Base-by-base conservation (phyloP, 2,888 invertebrate genomes). In the Oligia strigilis region DNA sequence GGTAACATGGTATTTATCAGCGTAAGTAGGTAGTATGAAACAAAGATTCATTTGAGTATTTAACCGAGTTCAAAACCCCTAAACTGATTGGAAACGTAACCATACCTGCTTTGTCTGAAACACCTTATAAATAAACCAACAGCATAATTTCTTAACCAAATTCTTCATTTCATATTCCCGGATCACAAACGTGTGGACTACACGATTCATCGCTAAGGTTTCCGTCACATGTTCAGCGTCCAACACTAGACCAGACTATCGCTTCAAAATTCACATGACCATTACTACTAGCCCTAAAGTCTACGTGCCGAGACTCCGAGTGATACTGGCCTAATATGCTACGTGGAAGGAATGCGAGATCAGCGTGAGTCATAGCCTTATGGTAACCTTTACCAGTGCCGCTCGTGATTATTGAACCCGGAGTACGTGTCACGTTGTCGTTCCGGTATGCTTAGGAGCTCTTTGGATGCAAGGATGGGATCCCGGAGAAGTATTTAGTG, bases 321-420 rank as follows among this genome's bases (percentile, higher is more conserved):
- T 65, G 49, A 73, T 52, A 79, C 69, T 75, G 64, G 65, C 60
- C 80, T 80, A 87, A 86, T 87, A 83, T 71, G 67, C 73, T 85
- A 87, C 85, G 85, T 87, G 88, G 74, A 65, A 80, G 43, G 81
- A 81, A 81, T 88, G 67, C 75, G 64, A 81, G 72, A 83, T 67
- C 9, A 4, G 6, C 4, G 66, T 78, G 75, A 80, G 76, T 80
- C 76, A 70, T 36, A 67, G 62, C 40, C 62, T 77, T 14, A 69
- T 52, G 62, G 76, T 76, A 71, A 72, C 79, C 78, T 80, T 72
- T 46, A 49, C 52, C 52, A 69, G 69, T 69, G 65, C 66, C 75
- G 19, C 17, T 60, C 23, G 72, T 84, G 75, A 85, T 72, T 74
- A 72, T 76, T 72, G 85, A 72, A 78, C 75, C 55, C 73, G 52